phyloP scores from a whole-genome alignment of 2,888 invertebrate species.

The Caenorhabditis virilis region DNA sequence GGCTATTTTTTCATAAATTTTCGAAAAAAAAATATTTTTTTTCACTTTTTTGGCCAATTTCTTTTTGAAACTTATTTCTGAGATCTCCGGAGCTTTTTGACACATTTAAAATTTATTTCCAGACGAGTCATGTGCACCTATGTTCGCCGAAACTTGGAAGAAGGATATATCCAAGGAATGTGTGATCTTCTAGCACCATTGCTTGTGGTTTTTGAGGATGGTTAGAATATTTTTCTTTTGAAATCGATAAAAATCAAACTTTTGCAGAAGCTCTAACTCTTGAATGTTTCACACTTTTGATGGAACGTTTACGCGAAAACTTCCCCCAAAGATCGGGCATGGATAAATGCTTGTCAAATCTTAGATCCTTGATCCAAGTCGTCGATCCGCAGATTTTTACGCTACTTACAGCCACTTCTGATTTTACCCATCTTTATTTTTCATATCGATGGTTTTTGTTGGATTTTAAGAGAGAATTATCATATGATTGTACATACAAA shows the following conservation, averaged over 20 bases:
- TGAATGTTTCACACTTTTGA: conserved; percentile 86
- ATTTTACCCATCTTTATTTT: conserved; percentile 95
- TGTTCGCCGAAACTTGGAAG: conserved; percentile 91
- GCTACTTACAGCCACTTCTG: conserved; percentile 84
- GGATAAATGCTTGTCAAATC: conserved; percentile 93
- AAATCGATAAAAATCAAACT: not conserved
- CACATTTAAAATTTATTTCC: no score
- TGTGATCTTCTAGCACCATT: conserved; percentile 92
- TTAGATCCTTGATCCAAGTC: conserved; percentile 77
- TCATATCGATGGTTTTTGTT: conserved; percentile 95
- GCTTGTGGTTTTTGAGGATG: conserved; percentile 86
- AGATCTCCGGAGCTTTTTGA: no score
- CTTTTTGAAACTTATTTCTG: no score
- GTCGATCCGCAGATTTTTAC: conserved; percentile 53
- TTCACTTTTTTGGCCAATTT: no score
- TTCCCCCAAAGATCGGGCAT: conserved; percentile 89
- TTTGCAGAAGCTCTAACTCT: conserved; percentile 84
- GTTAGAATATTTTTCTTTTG: conserved; percentile 59
- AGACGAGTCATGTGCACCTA: conserved; percentile 75
- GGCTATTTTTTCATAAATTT: no score
- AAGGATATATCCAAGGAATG: conserved; percentile 97
- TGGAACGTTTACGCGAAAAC: conserved; percentile 87
- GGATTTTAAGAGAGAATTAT: conserved; percentile 90
- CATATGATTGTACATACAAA: conserved; percentile 88
- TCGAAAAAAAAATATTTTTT: no score